A percentile compares a stretch with the other conserved stretches of the same genome.
Evolutionary conservation across 2,888 invertebrate species (phyloP).

Genomic region (Drosophila sordidula): DNA sequence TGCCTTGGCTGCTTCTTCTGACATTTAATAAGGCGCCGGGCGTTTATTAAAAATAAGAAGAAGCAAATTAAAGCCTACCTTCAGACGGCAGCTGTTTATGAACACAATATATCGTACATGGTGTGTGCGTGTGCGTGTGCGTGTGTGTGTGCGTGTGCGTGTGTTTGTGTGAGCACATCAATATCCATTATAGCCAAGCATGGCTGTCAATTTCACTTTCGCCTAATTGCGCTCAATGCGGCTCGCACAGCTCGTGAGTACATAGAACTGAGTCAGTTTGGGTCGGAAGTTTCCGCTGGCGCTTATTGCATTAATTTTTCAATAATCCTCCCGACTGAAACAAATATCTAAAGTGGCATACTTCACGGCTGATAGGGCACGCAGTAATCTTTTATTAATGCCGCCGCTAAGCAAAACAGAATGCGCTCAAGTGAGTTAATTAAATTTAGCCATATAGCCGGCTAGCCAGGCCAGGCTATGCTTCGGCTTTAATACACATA

Average conservation of each 20-base stretch:
- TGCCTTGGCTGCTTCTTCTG: slow-evolving; percentile 27
- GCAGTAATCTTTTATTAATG: slow-evolving; percentile 81
- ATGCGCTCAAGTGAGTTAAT: slow-evolving; percentile 77
- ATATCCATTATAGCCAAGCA: slow-evolving; percentile 65
- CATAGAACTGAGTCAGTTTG: neutral
- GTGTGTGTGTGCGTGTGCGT: slow-evolving; percentile 7
- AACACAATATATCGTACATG: slow-evolving; percentile 29
- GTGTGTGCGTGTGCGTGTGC: slow-evolving; percentile 7
- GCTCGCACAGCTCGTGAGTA: slow-evolving; percentile 5
- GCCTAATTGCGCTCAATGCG: slow-evolving; percentile 66
- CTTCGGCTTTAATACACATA: slow-evolving; percentile 23
- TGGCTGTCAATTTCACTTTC: slow-evolving; percentile 69
- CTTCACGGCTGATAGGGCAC: slow-evolving; percentile 62
- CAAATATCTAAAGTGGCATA: slow-evolving; percentile 74
- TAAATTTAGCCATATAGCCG: slow-evolving; percentile 66
- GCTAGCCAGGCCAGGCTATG: neutral
- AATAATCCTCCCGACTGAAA: slow-evolving; percentile 70
- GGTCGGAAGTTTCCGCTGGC: slow-evolving; percentile 19
- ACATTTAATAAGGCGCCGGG: slow-evolving; percentile 68
- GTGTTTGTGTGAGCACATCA: slow-evolving; percentile 49
- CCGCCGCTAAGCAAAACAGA: slow-evolving; percentile 28
- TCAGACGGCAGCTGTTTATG: slow-evolving; percentile 43
- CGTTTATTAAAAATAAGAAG: slow-evolving; percentile 66
- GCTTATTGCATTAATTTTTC: slow-evolving; percentile 79
- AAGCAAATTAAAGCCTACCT: slow-evolving; percentile 66